phyloP scores from a whole-genome alignment of 1,140 invertebrate species.

The Arion vulgaris region DNA sequence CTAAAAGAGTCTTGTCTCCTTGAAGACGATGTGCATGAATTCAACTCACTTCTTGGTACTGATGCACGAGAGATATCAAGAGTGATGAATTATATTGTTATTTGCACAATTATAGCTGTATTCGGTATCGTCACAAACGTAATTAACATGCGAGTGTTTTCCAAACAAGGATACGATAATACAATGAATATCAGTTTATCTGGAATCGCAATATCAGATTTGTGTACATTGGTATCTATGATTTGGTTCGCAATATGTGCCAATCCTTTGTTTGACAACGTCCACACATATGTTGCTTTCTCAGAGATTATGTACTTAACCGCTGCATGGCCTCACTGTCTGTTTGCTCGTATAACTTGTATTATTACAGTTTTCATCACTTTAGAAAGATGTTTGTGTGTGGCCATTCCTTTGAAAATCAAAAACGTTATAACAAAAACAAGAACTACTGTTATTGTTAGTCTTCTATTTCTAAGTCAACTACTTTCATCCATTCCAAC shows the following conservation, averaged over 20 bases:
- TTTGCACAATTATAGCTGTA: not conserved
- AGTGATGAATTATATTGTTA: not conserved
- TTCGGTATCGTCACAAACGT: slow-evolving; percentile 5
- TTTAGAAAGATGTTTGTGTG: slow-evolving; percentile 11
- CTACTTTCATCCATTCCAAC: not conserved
- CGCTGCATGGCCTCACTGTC: not conserved
- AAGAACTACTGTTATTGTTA: not conserved
- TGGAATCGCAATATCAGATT: no score
- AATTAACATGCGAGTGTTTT: not conserved
- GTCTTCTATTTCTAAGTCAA: not conserved
- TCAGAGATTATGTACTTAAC: not conserved
- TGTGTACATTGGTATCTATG: not conserved
- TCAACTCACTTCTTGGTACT: not conserved
- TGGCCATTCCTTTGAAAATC: slow-evolving; percentile 2
- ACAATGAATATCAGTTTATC: no score
- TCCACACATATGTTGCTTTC: not conserved
- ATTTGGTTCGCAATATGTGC: slow-evolving; percentile 9
- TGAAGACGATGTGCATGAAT: not conserved
- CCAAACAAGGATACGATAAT: no score
- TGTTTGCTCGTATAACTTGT: not conserved
- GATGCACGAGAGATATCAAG: not conserved
- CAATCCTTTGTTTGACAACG: not conserved
- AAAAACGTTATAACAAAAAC: not conserved
- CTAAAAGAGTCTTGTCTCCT: no score
- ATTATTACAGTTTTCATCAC: slow-evolving; percentile 8